Evolutionary conservation across 2,888 invertebrate genomes (phyloP), one percentile per base, ranked within the genome.

Genomic region (Congeria kusceri): DNA sequence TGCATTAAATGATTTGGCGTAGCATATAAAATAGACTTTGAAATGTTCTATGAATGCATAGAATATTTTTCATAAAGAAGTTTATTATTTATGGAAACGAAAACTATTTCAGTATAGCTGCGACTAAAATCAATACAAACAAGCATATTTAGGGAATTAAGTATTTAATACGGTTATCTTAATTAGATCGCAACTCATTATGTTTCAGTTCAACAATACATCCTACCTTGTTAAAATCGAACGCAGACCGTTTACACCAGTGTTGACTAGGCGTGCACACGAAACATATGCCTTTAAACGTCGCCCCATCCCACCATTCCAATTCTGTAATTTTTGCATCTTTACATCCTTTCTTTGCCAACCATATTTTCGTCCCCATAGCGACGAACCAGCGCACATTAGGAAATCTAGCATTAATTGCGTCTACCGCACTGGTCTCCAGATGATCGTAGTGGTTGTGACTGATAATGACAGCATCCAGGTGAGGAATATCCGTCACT

Each of bases 211-310:
- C n/a, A n/a, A n/a, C n/a, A n/a, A n/a, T n/a, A n/a, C n/a, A n/a
- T n/a, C n/a, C n/a, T n/a, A 58, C 58, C 58, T 58, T 3, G 58
- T 58, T 58, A 3, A 58, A 7, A 28, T 58, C 58, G 28, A 58
- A 23, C 7, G 15, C 20, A 28, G 20, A 18, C 27, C 9, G 20
- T 58, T 28, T 9, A 58, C 58, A 58, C 58, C 58, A 58, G 15
- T 58, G 58, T 15, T 58, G 58, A 5, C 20, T 28, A 23, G 58
- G 58, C 5, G 58, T 58, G 23, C 58, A 58, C 3, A 58, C 15
- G 23, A 58, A 58, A 18, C 28, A 7, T 15, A 58, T 5, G 4
- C 23, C 20, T 20, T 58, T 20, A 27, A 18, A 18, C 15, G 18
- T 58, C 15, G 23, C 18, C 18, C 9, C 58, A 7, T 58, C 27